These are phyloP conservation scores for Narcine bancroftii DNA, from an alignment of 2,113 vertebrate species.

Conservation along the genomic window DNA sequence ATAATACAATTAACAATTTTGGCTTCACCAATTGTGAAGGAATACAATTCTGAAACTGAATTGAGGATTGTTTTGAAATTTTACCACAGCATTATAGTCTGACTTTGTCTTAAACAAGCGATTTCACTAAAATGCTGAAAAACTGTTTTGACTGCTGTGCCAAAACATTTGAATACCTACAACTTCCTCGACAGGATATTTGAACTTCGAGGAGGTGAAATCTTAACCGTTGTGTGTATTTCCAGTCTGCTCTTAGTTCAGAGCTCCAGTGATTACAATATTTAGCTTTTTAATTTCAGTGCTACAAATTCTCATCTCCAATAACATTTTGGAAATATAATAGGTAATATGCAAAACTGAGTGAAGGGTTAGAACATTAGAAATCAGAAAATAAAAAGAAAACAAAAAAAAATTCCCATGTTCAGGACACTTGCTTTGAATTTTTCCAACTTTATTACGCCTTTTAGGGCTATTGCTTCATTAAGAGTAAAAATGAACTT, in stretches of 20 bases:
- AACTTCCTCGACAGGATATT: not conserved
- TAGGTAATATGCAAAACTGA: not conserved
- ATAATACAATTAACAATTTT: not conserved
- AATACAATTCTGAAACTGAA: not conserved
- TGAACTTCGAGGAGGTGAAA: not conserved
- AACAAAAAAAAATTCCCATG: not conserved
- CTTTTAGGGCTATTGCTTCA: not conserved
- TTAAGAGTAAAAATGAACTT: not conserved
- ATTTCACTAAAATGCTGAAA: not conserved
- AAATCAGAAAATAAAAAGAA: not conserved
- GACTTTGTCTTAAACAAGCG: not conserved
- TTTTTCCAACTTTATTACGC: not conserved
- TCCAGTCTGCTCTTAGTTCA: too few relatives aligned
- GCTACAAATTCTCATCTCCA: not conserved
- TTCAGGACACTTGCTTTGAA: not conserved
- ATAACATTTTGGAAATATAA: not conserved
- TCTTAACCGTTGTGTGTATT: too few relatives aligned
- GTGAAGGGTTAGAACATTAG: not conserved
- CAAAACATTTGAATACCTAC: not conserved
- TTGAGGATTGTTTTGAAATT: not conserved
- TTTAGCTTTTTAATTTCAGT: too few relatives aligned
- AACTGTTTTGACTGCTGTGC: not conserved
- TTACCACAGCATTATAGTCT: not conserved
- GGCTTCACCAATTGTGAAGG: not conserved
- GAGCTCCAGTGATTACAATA: too few relatives aligned